Percentiles rank a stretch among this genome's conserved stretches.
phyloP scores from a whole-genome alignment of 2,888 invertebrate species.

The Thera obeliscata region DNA sequence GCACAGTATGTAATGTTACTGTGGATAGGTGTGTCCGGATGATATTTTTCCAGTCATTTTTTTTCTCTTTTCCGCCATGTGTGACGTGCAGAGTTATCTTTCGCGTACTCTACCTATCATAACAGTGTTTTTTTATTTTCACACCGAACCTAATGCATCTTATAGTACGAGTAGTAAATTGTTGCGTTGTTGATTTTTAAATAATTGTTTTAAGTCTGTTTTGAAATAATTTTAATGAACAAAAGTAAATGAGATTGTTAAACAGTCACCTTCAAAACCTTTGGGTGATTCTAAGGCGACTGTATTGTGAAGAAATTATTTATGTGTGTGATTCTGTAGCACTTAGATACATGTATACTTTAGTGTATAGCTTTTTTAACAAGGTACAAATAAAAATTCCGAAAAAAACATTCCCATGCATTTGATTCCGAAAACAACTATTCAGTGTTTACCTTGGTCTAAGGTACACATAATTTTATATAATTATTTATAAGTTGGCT shows the following conservation, averaged over 20 bases:
- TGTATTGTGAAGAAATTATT: slow-evolving; percentile 76
- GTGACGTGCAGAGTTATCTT: no score
- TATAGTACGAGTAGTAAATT: slow-evolving; percentile 56
- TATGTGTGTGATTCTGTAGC: slow-evolving; percentile 83
- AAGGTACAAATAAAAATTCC: slow-evolving; percentile 35
- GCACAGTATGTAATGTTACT: no score
- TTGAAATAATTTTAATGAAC: slow-evolving; percentile 64
- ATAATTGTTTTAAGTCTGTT: slow-evolving; percentile 73
- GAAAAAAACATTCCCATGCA: slow-evolving; percentile 29
- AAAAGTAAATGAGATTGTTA: slow-evolving; percentile 76
- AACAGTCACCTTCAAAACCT: slow-evolving; percentile 27
- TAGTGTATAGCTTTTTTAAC: slow-evolving; percentile 67
- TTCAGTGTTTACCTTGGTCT: slow-evolving; percentile 29
- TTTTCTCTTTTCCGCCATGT: no score
- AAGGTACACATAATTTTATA: slow-evolving; percentile 38
- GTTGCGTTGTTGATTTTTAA: slow-evolving; percentile 79
- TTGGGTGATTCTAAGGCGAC: slow-evolving; percentile 20
- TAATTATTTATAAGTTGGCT: slow-evolving; percentile 47
- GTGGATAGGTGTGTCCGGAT: no score
- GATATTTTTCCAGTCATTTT: no score
- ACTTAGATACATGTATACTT: slow-evolving; percentile 60
- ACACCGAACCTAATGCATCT: slow-evolving; percentile 53
- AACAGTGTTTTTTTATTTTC: background rate
- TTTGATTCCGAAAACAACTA: slow-evolving; percentile 2
- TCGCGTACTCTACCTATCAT: background rate